Evolutionary conservation across 1,140 invertebrate genomes (phyloP).

Genomic region (Anastrepha ludens): DNA sequence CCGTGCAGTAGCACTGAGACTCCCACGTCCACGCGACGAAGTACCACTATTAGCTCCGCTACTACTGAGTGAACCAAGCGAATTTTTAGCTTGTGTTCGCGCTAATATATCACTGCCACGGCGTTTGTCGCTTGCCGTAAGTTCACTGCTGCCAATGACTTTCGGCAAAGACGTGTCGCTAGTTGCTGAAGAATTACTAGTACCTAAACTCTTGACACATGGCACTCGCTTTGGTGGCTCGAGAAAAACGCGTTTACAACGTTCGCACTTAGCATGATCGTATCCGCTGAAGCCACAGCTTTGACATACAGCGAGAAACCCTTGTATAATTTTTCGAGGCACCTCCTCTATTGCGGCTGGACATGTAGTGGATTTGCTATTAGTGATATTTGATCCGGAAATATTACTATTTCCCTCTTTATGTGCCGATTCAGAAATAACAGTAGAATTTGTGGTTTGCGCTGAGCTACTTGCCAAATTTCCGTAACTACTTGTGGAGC

Average conservation of each 20-base stretch:
- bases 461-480: not conserved
- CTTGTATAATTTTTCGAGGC: conserved; percentile 79
- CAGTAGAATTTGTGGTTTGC: not conserved
- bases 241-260: conserved; percentile 78
- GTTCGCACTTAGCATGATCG: conserved; percentile 83
- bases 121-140: conserved; percentile 18
- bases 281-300: conserved; percentile 82
- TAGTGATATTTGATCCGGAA: not conserved
- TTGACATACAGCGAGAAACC: conserved; percentile 82
- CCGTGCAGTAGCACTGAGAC: conserved; percentile 60
- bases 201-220: conserved; percentile 64
- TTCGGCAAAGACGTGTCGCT: not conserved
- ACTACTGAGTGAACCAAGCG: not conserved
- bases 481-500: not conserved
- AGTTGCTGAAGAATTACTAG: conserved; percentile 10
- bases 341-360: conserved; percentile 58
- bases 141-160: not conserved
- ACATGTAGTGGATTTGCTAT: not conserved
- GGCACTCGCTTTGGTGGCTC: conserved; percentile 78
- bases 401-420: conserved; percentile 1
- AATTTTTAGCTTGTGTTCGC: conserved; percentile 21
- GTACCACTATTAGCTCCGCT: conserved; percentile 2
- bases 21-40: conserved; percentile 55
- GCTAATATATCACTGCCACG: conserved; percentile 16
- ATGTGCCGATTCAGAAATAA: conserved; percentile 5